Percentiles rank a stretch among this genome's conserved stretches.
Conservation (phyloP, 2,888 invertebrate genomes). For the Pristionchus maxplancki region DNA sequence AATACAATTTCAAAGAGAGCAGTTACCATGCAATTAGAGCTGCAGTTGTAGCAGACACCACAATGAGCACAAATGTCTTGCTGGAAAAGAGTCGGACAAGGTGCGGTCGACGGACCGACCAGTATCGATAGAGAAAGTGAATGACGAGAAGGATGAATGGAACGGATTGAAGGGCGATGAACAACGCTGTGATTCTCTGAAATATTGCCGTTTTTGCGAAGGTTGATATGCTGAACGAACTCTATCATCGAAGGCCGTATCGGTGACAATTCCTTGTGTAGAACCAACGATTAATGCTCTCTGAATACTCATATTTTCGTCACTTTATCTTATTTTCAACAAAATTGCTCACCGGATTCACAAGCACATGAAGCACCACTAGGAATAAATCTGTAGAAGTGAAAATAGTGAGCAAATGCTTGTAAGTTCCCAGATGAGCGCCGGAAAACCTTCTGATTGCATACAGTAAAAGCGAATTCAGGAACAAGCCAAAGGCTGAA, state of each 20-base stretch:
- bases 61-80: neutral
- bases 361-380: neutral
- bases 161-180: neutral
- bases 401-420: neutral
- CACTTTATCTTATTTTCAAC: too few species aligned
- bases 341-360: neutral
- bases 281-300: neutral
- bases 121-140: constrained; percentile 6
- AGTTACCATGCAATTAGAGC: neutral
- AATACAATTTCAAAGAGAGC: neutral
- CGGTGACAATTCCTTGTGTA: neutral
- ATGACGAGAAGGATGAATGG: neutral
- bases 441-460: neutral
- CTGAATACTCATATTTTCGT: neutral
- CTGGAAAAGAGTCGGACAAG: neutral
- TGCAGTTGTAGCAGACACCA: neutral
- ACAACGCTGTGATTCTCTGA: neutral
- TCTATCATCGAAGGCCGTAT: neutral
- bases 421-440: neutral
- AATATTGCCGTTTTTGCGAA: neutral
- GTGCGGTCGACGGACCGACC: neutral
- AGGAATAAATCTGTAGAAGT: neutral
- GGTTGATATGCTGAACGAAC: neutral
- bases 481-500: neutral
- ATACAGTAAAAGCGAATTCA: neutral